These are phyloP conservation scores for Pogona vitticeps DNA, from an alignment of 2,113 vertebrate genomes.

Conservation along the genomic window DNA sequence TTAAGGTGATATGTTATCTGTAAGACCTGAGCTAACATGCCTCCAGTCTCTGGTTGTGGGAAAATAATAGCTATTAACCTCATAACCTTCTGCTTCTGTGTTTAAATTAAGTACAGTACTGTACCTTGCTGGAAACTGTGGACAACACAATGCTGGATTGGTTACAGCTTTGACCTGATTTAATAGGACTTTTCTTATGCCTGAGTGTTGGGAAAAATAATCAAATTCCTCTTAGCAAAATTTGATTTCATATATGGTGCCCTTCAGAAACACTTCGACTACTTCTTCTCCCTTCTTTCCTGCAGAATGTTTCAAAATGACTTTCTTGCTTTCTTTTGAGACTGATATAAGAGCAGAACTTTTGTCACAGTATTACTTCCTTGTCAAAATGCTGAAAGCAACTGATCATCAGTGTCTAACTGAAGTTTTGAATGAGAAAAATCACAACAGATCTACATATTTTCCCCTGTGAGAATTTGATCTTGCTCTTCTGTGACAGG, in stretches of 20 bases:
- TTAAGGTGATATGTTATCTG: too few relatives aligned
- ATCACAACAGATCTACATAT: slow-evolving; percentile 15
- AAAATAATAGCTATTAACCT: too few relatives aligned
- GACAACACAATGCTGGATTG: neutral
- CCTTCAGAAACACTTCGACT: too few relatives aligned
- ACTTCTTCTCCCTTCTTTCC: neutral
- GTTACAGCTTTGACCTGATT: neutral
- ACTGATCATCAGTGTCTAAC: slow-evolving; percentile 43
- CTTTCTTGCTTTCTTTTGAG: neutral
- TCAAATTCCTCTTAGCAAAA: neutral
- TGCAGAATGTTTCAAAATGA: neutral
- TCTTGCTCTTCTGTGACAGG: slow-evolving; percentile 63
- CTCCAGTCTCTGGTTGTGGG: too few relatives aligned
- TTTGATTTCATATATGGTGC: neutral
- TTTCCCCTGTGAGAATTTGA: slow-evolving; percentile 56
- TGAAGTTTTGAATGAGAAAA: slow-evolving; percentile 35
- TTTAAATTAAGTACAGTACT: too few relatives aligned
- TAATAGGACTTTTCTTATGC: neutral
- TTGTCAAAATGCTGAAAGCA: neutral
- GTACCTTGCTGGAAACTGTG: neutral
- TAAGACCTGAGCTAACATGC: too few relatives aligned
- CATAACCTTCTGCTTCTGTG: too few relatives aligned
- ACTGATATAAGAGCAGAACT: neutral
- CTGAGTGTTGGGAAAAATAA: neutral
- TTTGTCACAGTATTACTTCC: neutral